Percentiles rank a stretch among this genome's conserved stretches.
phyloP scores from a whole-genome alignment of 2,797 vertebrate species.

The Artibeus lituratus region DNA sequence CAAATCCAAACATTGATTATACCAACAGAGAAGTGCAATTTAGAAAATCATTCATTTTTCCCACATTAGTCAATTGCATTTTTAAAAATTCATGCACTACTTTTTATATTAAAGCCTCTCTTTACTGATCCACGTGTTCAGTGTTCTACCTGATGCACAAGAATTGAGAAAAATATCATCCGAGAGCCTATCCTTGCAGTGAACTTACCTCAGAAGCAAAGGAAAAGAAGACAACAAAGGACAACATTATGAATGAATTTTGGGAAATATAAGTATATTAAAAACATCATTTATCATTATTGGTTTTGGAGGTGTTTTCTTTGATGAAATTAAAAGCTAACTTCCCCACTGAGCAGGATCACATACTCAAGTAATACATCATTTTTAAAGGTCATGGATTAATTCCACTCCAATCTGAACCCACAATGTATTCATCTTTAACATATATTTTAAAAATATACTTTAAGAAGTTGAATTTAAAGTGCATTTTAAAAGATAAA shows the following conservation, averaged over 20 bases:
- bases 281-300: neutral
- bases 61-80: neutral
- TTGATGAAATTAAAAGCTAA: neutral
- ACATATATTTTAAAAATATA: neutral
- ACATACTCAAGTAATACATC: neutral
- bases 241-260: neutral
- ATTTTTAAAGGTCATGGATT: neutral
- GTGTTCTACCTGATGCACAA: neutral
- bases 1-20: neutral
- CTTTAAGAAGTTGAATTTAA: constrained; percentile 16
- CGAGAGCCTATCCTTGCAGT: neutral
- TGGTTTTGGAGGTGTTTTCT: neutral
- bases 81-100: neutral
- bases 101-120: neutral
- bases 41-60: neutral
- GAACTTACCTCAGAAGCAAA: neutral
- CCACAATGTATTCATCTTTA: constrained; percentile 8
- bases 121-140: neutral
- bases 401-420: neutral
- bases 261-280: neutral
- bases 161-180: neutral
- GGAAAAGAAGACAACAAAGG: neutral
- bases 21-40: neutral
- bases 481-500: constrained; percentile 1
- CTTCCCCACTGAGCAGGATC: neutral